Evolutionary conservation across 1,140 invertebrate genomes (phyloP).

Genomic region (Globodera rostochiensis): DNA sequence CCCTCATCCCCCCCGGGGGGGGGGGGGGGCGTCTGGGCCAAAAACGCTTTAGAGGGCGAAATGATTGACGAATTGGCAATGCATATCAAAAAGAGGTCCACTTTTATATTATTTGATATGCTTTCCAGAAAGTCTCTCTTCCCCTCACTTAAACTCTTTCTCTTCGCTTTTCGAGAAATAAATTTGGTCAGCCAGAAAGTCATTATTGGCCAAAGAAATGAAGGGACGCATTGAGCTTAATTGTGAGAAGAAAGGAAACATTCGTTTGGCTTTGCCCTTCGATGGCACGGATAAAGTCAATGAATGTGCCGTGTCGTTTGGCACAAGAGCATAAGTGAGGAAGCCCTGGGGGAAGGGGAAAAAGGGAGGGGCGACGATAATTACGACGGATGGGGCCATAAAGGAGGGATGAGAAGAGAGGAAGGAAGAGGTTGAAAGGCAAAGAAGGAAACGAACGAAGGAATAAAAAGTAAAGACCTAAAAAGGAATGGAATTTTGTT

Average conservation of each 20-base stretch:
- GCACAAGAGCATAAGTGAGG: background rate
- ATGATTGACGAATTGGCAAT: background rate
- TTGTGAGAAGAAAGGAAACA: background rate
- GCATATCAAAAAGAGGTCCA: too few species aligned
- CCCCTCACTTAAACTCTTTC: too few species aligned
- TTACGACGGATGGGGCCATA: background rate
- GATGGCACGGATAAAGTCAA: background rate
- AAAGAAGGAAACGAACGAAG: background rate
- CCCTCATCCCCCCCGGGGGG: background rate
- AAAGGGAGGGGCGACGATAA: slow-evolving; percentile 2
- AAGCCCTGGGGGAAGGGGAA: background rate
- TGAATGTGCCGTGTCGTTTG: background rate
- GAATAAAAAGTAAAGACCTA: too few species aligned
- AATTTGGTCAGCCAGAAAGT: too few species aligned
- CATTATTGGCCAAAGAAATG: background rate
- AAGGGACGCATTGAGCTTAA: background rate
- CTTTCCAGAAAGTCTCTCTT: too few species aligned
- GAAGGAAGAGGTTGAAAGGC: background rate
- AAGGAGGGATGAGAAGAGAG: background rate
- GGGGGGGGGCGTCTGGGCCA: too few species aligned
- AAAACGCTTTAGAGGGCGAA: background rate
- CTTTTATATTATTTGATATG: too few species aligned
- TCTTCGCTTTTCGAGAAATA: too few species aligned
- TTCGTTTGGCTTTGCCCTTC: background rate
- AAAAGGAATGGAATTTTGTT: too few species aligned